Evolutionary conservation across 2,888 invertebrate genomes (phyloP).

Genomic region (Coenonympha arcania): DNA sequence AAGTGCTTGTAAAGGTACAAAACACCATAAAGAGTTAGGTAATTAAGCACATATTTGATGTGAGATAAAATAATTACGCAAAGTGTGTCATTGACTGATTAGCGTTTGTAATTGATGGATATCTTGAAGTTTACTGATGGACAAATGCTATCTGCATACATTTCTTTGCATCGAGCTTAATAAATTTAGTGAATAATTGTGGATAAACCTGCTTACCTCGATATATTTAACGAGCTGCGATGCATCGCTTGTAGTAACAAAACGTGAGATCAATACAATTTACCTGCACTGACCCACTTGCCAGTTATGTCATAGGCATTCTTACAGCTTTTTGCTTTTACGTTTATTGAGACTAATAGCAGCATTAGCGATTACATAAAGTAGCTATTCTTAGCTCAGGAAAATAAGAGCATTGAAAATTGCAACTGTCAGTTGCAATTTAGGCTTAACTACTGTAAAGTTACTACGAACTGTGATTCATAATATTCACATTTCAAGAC

Average conservation of each 20-base stretch:
- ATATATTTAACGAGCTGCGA: neutral
- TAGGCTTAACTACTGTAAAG: neutral
- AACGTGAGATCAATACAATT: constrained; percentile 67
- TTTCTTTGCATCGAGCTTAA: too few relatives aligned
- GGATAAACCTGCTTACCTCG: neutral
- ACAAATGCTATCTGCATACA: neutral
- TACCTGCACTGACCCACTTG: constrained; percentile 49
- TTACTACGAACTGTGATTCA: neutral
- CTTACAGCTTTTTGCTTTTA: constrained; percentile 6
- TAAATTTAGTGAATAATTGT: too few relatives aligned
- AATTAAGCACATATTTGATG: neutral
- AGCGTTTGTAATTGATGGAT: neutral
- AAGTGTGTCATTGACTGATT: neutral
- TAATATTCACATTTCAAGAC: neutral
- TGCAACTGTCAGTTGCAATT: neutral
- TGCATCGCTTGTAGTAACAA: constrained; percentile 39
- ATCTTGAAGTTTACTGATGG: neutral
- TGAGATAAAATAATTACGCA: neutral
- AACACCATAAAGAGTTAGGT: neutral
- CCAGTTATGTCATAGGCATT: constrained; percentile 31
- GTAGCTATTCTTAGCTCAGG: neutral
- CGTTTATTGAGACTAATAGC: constrained; percentile 14
- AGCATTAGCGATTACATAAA: constrained; percentile 14
- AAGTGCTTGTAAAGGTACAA: constrained; percentile 9
- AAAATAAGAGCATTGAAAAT: neutral